These are phyloP conservation scores for Bufo gargarizans DNA, from an alignment of 2,113 vertebrate genomes.

Conservation along the genomic window DNA sequence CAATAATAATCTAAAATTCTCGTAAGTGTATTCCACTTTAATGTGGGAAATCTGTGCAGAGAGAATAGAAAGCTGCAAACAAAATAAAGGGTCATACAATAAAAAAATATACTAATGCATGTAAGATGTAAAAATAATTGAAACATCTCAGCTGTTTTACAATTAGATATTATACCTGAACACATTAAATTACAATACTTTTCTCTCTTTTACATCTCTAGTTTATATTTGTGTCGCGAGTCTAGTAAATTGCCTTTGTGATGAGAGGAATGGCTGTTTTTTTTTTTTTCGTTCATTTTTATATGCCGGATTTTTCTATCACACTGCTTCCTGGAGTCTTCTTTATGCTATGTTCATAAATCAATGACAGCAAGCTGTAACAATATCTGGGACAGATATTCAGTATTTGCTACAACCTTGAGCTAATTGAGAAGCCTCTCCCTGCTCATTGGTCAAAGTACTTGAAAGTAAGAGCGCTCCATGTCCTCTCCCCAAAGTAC, in stretches of 20 bases:
- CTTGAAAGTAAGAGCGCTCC: slow-evolving; percentile 17
- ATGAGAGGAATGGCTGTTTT: slow-evolving; percentile 33
- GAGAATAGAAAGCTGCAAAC: background rate
- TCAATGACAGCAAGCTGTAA: slow-evolving; percentile 58
- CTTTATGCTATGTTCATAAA: slow-evolving; percentile 58
- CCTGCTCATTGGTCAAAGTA: slow-evolving; percentile 54
- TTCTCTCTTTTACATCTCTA: slow-evolving; percentile 29
- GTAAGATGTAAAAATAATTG: slow-evolving; percentile 39
- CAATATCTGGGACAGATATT: slow-evolving; percentile 58
- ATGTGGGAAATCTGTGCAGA: background rate
- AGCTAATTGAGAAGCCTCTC: slow-evolving; percentile 57
- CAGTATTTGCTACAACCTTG: slow-evolving; percentile 57
- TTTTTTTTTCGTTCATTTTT: slow-evolving; percentile 30
- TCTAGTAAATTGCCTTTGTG: slow-evolving; percentile 53
- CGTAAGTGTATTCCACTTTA: slow-evolving; percentile 20
- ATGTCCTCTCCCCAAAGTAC: slow-evolving; percentile 17
- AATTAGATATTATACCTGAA: slow-evolving; percentile 43
- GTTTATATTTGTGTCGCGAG: slow-evolving; percentile 45
- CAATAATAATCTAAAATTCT: background rate
- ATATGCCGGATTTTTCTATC: slow-evolving; percentile 51
- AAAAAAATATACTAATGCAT: slow-evolving; percentile 31
- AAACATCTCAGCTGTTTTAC: slow-evolving; percentile 39
- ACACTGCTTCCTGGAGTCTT: slow-evolving; percentile 42
- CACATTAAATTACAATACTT: slow-evolving; percentile 29
- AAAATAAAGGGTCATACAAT: slow-evolving; percentile 32